A percentile compares a stretch with the other conserved stretches of the same genome.
Evolutionary conservation across 2,113 vertebrate genomes (phyloP).

Genomic region (Saguinus imperator): DNA sequence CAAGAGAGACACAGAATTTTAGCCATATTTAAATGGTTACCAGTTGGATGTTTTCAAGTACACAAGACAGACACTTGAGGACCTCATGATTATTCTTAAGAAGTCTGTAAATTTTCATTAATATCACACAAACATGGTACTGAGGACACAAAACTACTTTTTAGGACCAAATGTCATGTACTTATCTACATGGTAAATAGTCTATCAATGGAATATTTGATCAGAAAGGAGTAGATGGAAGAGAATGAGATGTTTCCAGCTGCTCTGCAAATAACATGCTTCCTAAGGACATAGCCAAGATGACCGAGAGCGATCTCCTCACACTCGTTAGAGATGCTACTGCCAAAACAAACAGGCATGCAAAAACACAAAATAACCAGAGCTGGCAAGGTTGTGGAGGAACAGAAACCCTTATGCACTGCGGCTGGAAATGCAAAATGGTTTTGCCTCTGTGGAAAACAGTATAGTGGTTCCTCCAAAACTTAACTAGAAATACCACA

Average conservation of each 20-base stretch:
- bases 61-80: background rate
- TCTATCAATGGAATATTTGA: background rate
- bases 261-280: background rate
- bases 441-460: background rate
- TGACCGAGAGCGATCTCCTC: background rate
- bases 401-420: background rate
- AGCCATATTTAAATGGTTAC: background rate
- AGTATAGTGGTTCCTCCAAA: background rate
- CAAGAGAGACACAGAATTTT: constrained; percentile 63
- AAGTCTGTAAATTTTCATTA: background rate
- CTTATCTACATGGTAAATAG: background rate
- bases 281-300: background rate
- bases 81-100: background rate
- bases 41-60: background rate
- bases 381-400: background rate
- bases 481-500: background rate
- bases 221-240: background rate
- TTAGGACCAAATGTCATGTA: constrained; percentile 46
- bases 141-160: background rate
- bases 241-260: background rate
- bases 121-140: background rate
- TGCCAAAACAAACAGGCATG: background rate
- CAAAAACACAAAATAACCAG: background rate
- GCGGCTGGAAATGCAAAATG: background rate
- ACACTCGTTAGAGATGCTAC: background rate